Base-by-base conservation (phyloP, 2,888 invertebrate species). In the Aproaerema taeniolella region DNA sequence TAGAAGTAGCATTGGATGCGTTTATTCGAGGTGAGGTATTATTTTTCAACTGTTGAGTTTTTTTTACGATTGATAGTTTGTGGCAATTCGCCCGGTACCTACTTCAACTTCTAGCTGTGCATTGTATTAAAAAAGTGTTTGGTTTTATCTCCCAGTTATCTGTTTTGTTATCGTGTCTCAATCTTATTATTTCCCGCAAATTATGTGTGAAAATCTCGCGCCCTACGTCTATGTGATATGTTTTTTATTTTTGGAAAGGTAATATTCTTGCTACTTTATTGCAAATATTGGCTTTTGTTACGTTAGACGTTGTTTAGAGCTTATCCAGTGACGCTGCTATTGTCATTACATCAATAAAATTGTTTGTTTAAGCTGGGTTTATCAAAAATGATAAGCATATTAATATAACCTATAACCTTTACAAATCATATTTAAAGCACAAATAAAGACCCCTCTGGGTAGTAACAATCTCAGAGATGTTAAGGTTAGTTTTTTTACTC, bases 231-330 rank as follows among this genome's bases (percentile, higher is more conserved):
- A 50, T 45, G 42, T 35, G 45, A 43, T 47, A 83, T 83, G 83
- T 81, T 81, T 75, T 81, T 73, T 57, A 65, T 81, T 60, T 62
- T 75, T 37, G 70, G 66, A 65, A 85, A 80, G 80, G 83, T 83
- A 65, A 5, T 3, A 29, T 33, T 31, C 37, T 34, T 41, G 39
- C 43, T 31, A 40, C 8, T 14, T 26, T 14, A 8, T 12, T 26
- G 45, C 41, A 45, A 32, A 37, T 42, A 49, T 49, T 42, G 44
- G 33, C 41, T 43, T 43, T 44, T 43, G 36, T 34, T 40, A 31
- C 38, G 31, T 39, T 36, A 38, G 32, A 47, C 43, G 50, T 52
- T 40, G 38, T 45, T 46, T 39, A 40, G 2, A 10, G 45, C 43
- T 46, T 56, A 46, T 43, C 43, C 34, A 13, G 17, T 30, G 40